These are phyloP conservation scores for Catamblyrhynchus diadema DNA, from an alignment of 2,797 vertebrate species.

Conservation along the genomic window DNA sequence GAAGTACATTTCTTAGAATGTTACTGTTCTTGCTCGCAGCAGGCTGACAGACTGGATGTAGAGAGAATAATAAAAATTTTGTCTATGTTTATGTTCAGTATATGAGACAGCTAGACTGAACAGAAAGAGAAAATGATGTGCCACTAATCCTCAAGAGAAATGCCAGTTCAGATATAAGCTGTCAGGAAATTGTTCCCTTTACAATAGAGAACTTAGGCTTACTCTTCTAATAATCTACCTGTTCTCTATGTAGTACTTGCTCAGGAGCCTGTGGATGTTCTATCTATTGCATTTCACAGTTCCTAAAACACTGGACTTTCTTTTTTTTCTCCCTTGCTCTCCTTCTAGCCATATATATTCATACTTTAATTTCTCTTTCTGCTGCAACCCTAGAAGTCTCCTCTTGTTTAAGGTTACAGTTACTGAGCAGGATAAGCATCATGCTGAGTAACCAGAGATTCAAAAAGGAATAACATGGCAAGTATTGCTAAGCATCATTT, in stretches of 20 bases:
- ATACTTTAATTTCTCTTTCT: neutral
- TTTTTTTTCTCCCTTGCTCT: neutral
- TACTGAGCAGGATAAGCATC: neutral
- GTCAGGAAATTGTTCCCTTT: neutral
- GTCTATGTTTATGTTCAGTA: constrained; percentile 19
- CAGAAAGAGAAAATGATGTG: constrained; percentile 31
- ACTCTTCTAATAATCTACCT: neutral
- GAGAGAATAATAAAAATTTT: constrained; percentile 3
- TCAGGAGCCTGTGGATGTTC: neutral
- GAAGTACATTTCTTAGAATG: neutral
- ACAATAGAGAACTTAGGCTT: neutral
- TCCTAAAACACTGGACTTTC: neutral
- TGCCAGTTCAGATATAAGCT: neutral
- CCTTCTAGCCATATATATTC: neutral
- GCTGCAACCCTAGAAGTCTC: neutral
- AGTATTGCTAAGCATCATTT: neutral
- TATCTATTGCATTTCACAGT: neutral
- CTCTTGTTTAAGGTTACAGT: neutral
- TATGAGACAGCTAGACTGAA: constrained; percentile 2
- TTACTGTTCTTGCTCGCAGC: neutral
- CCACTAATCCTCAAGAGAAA: constrained; percentile 25
- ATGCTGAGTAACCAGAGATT: neutral
- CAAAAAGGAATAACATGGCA: neutral
- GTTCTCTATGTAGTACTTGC: neutral
- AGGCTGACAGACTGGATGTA: neutral